phyloP scores from a whole-genome alignment of 2,797 vertebrate genomes.

The Mus caroli region DNA sequence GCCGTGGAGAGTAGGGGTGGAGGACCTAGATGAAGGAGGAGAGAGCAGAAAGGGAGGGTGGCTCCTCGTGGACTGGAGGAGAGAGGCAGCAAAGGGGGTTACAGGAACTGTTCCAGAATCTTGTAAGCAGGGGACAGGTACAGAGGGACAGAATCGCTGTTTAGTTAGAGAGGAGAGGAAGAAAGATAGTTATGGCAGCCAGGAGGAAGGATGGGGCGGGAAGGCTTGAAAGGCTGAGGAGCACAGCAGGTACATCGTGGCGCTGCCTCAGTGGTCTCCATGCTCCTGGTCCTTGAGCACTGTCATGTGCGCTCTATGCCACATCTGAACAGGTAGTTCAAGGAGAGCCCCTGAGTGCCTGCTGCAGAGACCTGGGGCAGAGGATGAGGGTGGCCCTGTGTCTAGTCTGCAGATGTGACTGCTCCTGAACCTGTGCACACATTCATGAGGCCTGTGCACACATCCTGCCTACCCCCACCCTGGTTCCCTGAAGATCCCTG shows the following conservation, averaged over 20 bases:
- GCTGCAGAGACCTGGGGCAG: rapidly evolving
- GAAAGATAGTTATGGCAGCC: neutral
- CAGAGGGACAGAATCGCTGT: rapidly evolving
- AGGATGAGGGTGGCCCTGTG: neutral
- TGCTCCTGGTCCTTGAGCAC: neutral
- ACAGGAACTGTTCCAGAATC: neutral
- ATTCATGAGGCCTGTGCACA: neutral
- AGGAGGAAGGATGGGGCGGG: neutral
- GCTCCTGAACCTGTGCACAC: neutral
- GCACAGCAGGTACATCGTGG: neutral
- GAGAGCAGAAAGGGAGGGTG: neutral
- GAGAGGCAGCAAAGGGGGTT: too few species aligned
- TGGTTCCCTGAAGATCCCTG: neutral
- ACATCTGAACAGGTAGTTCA: neutral
- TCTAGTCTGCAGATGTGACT: neutral
- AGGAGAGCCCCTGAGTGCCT: neutral
- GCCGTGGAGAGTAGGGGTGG: rapidly evolving
- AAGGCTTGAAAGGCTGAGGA: neutral
- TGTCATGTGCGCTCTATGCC: rapidly evolving
- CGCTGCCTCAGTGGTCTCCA: rapidly evolving
- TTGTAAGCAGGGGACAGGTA: neutral
- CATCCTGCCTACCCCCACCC: neutral
- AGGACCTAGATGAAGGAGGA: neutral
- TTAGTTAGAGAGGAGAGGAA: neutral
- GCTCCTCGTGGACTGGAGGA: neutral